Base-by-base conservation (phyloP, 2,888 invertebrate genomes). In the Ophraella communa region DNA sequence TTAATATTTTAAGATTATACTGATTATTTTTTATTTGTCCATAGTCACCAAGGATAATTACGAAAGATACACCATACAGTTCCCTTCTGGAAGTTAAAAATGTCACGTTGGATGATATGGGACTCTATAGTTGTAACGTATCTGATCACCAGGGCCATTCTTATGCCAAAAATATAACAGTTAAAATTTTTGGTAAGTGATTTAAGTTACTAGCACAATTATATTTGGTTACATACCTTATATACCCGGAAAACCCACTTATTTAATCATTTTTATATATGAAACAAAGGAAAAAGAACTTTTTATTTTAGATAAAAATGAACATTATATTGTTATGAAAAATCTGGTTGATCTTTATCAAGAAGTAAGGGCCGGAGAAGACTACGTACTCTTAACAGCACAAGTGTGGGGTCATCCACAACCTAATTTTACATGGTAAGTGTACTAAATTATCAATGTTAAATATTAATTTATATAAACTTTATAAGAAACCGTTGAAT, bases 391-490 rank as follows among this genome's bases (percentile, higher is more conserved):
- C 67, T 88, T 87, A 84, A 80, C 82, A 2, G 84, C 87, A 0
- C 75, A 83, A 20, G 83, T 88, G 27, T 80, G 84, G 33, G 87
- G 87, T 0, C 86, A 85, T 78, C 89, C 89, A 0, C 64, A 74
- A 49, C 84, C 88, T 2, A 78, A 75, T 33, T 74, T 88, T 2
- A 80, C 75, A 60, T 88, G 89, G 88, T 86, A 82, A 66, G 62
- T 61, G 61, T 63, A 4, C 5, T 42, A n/a, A 2, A 42, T 7
- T 7, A 18, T 24, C 35, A 30, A n/a, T 39, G 17, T 5, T 21
- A 30, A n/a, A n/a, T n/a, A n/a, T n/a, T n/a, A n/a, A n/a, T n/a
- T n/a, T n/a, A n/a, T n/a, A n/a, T n/a, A n/a, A n/a, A n/a, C n/a
- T n/a, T n/a, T n/a, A n/a, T n/a, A n/a, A n/a, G n/a, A n/a, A n/a